phyloP scores from a whole-genome alignment of 2,797 vertebrate species.

The Euphonia xanthogaster region DNA sequence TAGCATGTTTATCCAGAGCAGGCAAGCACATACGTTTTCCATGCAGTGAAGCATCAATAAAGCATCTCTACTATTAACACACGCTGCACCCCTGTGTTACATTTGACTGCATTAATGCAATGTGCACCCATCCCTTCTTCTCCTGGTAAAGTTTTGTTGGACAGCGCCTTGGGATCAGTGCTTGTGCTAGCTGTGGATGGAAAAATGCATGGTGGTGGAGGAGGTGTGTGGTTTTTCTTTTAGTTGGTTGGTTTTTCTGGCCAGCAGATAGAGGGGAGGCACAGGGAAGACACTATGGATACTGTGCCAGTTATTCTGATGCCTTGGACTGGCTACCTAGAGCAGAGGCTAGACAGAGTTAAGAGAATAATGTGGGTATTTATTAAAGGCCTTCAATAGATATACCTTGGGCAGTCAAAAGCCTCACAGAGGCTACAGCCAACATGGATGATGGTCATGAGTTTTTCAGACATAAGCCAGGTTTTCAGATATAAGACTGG shows the following conservation, averaged over 20 bases:
- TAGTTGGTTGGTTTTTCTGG: neutral
- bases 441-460: fast-evolving
- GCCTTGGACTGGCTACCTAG: neutral
- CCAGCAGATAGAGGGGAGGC: neutral
- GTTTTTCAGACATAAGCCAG: neutral
- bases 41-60: neutral
- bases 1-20: neutral
- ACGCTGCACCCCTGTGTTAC: fast-evolving
- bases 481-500: neutral
- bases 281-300: neutral
- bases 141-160: neutral
- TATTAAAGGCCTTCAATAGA: neutral
- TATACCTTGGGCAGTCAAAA: neutral
- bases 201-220: neutral
- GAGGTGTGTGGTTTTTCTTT: neutral
- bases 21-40: neutral
- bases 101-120: neutral
- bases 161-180: neutral
- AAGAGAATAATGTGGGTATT: neutral
- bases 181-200: neutral
- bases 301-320: neutral
- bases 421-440: neutral
- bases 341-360: neutral
- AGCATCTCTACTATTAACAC: neutral
- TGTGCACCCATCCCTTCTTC: neutral